These are phyloP conservation scores for Zygaena filipendulae DNA, from an alignment of 2,888 invertebrate species.

Conservation along the genomic window DNA sequence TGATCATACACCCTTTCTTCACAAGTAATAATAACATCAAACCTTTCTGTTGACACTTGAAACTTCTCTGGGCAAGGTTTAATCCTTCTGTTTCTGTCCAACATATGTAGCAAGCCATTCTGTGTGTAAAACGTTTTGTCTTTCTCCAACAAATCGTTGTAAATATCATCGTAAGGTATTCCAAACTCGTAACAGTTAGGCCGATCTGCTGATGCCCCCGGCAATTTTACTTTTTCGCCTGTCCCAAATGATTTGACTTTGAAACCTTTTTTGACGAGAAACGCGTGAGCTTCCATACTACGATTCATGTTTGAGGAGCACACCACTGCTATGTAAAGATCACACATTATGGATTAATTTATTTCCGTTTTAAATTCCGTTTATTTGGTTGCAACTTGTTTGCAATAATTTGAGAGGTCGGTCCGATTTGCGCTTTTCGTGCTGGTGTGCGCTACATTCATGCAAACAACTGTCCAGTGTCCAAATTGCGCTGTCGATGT, in stretches of 20 bases:
- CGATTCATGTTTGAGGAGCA: constrained; percentile 99
- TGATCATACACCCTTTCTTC: constrained; percentile 99
- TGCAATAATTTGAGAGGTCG: too few relatives aligned
- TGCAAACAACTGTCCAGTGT: too few relatives aligned
- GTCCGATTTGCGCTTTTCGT: too few relatives aligned
- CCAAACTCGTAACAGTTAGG: constrained; percentile 99
- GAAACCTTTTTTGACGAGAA: constrained; percentile 96
- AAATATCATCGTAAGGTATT: constrained; percentile 94
- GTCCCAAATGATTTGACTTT: constrained; percentile 95
- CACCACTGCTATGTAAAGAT: constrained; percentile 89
- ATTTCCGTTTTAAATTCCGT: too few relatives aligned
- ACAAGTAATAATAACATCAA: constrained; percentile 96
- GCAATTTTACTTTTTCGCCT: constrained; percentile 95
- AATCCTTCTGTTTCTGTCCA: constrained; percentile 96
- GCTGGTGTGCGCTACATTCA: too few relatives aligned
- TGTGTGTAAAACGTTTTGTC: constrained; percentile 96
- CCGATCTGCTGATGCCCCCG: constrained; percentile 91
- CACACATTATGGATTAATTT: constrained; percentile 37
- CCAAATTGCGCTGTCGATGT: too few relatives aligned
- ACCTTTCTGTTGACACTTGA: constrained; percentile 87
- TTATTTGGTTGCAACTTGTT: too few relatives aligned
- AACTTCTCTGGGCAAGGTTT: constrained; percentile 95
- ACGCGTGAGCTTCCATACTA: constrained; percentile 99
- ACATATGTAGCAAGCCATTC: constrained; percentile 97
- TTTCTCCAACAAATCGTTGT: constrained; percentile 89